Percentiles rank a stretch among this genome's conserved stretches.
phyloP scores from a whole-genome alignment of 2,113 vertebrate genomes.

The Miniopterus natalensis region DNA sequence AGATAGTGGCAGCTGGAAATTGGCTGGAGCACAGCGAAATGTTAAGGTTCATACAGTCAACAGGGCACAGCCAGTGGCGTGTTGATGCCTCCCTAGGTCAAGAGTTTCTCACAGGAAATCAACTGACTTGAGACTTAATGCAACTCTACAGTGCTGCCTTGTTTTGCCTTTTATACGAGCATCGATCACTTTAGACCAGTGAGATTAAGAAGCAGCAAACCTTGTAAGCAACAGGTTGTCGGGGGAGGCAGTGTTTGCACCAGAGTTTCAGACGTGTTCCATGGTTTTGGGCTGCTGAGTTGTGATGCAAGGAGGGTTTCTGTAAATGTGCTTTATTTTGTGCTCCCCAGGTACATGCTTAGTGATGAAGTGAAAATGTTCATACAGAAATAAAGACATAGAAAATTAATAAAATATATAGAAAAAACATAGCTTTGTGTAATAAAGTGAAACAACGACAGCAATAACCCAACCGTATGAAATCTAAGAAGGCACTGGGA shows the following conservation, averaged over 20 bases:
- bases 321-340: conserved; percentile 26
- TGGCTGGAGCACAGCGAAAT: neutral
- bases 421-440: conserved; percentile 78
- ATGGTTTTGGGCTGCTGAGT: neutral
- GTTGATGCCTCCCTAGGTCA: neutral
- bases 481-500: conserved; percentile 80
- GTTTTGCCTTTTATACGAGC: neutral
- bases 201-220: neutral
- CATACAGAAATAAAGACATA: neutral
- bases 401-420: conserved; percentile 69
- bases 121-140: neutral
- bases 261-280: neutral
- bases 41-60: neutral
- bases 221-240: neutral
- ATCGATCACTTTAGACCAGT: neutral
- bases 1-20: neutral
- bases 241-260: neutral
- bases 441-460: neutral
- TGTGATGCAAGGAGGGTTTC: neutral
- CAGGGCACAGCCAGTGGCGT: neutral
- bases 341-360: neutral
- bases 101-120: conserved; percentile 7
- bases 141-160: neutral
- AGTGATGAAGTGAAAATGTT: conserved; percentile 15
- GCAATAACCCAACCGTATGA: conserved; percentile 18